Conservation (phyloP, 2,888 invertebrate species). For the Sympetrum striolatum region DNA sequence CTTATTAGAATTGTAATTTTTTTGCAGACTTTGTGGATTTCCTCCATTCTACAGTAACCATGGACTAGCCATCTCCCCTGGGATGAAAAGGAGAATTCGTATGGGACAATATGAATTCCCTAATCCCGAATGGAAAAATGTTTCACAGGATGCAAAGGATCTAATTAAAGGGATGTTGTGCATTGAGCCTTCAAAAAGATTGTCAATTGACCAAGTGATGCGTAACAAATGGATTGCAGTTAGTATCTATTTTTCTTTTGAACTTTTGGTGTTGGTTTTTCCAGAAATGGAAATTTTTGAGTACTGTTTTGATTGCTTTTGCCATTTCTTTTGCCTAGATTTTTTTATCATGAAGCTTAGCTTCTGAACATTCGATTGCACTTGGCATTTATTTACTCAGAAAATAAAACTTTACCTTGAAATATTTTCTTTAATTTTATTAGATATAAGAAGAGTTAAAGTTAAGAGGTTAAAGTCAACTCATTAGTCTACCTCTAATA, state of each 20-base stretch:
- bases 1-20: not conserved
- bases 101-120: slow-evolving; percentile 98
- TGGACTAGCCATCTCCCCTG: slow-evolving; percentile 96
- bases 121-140: slow-evolving; percentile 93
- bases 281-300: not conserved
- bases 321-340: too few species aligned
- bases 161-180: slow-evolving; percentile 93
- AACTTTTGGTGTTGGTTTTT: not conserved
- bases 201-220: slow-evolving; percentile 91
- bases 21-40: slow-evolving; percentile 84
- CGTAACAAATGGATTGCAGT: slow-evolving; percentile 86
- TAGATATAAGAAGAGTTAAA: too few species aligned
- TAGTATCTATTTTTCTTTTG: slow-evolving; percentile 56
- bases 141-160: slow-evolving; percentile 93
- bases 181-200: slow-evolving; percentile 89
- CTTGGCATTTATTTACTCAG: too few species aligned
- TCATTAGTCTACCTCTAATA: too few species aligned
- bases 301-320: not conserved
- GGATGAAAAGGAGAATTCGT: slow-evolving; percentile 96
- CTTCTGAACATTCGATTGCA: too few species aligned
- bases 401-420: too few species aligned
- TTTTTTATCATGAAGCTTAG: not conserved
- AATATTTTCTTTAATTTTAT: too few species aligned
- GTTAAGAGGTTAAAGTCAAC: too few species aligned
- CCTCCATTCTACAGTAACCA: slow-evolving; percentile 99